Evolutionary conservation across 2,888 invertebrate species (phyloP).

Genomic region (Luperina testacea): DNA sequence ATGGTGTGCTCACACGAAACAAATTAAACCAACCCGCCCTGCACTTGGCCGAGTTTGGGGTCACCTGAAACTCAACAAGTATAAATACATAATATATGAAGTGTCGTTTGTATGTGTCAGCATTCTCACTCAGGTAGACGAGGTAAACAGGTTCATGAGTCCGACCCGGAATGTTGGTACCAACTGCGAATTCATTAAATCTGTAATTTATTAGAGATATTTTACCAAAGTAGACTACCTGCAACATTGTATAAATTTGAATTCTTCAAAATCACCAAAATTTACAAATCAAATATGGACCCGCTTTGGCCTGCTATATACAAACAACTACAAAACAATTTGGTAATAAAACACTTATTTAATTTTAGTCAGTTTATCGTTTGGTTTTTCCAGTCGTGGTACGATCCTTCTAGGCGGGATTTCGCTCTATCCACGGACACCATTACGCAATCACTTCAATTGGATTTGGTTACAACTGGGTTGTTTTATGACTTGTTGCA

Average conservation of each 20-base stretch:
- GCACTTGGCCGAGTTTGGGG: conserved; percentile 7
- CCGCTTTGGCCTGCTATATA: conserved; percentile 6
- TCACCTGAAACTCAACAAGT: conserved; percentile 45
- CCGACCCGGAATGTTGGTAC: conserved; percentile 26
- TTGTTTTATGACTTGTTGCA: conserved; percentile 66
- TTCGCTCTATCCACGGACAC: conserved; percentile 43
- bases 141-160: conserved; percentile 52
- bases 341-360: conserved; percentile 45
- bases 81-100: conserved; percentile 36
- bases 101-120: conserved; percentile 53
- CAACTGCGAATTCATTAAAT: conserved; percentile 24
- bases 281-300: conserved; percentile 21
- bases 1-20: neutral
- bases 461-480: conserved; percentile 62
- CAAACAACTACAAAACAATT: conserved; percentile 36
- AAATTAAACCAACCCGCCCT: conserved; percentile 6
- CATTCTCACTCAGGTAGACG: conserved; percentile 42
- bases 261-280: neutral
- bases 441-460: conserved; percentile 64
- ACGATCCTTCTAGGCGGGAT: conserved; percentile 57
- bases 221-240: neutral
- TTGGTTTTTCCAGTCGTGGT: conserved; percentile 27
- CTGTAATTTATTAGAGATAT: conserved; percentile 22
- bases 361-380: conserved; percentile 30
- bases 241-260: neutral